phyloP scores from a whole-genome alignment of 2,888 invertebrate genomes.

The Ecdyonurus torrentis region DNA sequence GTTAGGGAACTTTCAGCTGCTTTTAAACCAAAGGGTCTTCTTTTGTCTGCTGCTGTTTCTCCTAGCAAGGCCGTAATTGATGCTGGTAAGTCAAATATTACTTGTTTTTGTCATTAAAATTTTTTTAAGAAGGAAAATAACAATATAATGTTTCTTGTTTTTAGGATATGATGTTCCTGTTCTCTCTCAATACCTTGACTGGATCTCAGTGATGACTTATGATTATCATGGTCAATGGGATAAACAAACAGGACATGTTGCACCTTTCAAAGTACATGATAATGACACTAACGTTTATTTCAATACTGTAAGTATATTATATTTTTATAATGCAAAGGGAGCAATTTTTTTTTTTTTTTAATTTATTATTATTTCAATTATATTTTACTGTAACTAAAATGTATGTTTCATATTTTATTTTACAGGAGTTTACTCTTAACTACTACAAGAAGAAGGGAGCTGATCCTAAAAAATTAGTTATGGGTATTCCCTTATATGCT shows the following conservation, averaged over 20 bases:
- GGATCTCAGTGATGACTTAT: constrained; percentile 23
- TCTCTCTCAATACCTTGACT: constrained; percentile 19
- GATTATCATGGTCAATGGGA: constrained; percentile 24
- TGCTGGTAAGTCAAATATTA: constrained; percentile 27
- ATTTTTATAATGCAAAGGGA: neutral
- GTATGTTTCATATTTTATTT: constrained; percentile 10
- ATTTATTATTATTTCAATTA: neutral
- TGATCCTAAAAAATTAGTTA: constrained; percentile 43
- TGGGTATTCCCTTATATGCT: constrained; percentile 32
- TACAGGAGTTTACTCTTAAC: constrained; percentile 46
- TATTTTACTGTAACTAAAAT: neutral
- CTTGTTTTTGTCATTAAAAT: too few relatives aligned
- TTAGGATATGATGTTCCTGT: constrained; percentile 20
- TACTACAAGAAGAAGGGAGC: constrained; percentile 56
- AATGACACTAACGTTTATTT: constrained; percentile 17
- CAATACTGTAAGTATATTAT: constrained; percentile 18
- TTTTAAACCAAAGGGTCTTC: constrained; percentile 40
- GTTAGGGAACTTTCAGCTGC: constrained; percentile 45
- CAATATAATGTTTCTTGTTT: neutral
- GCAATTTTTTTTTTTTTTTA: neutral
- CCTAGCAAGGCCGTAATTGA: constrained; percentile 54
- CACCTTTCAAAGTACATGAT: constrained; percentile 20
- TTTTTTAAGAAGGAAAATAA: neutral
- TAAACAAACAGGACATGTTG: constrained; percentile 21
- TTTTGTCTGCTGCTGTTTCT: constrained; percentile 55